These are phyloP conservation scores for Phaetusa simplex DNA, from an alignment of 2,113 vertebrate species.

Conservation along the genomic window DNA sequence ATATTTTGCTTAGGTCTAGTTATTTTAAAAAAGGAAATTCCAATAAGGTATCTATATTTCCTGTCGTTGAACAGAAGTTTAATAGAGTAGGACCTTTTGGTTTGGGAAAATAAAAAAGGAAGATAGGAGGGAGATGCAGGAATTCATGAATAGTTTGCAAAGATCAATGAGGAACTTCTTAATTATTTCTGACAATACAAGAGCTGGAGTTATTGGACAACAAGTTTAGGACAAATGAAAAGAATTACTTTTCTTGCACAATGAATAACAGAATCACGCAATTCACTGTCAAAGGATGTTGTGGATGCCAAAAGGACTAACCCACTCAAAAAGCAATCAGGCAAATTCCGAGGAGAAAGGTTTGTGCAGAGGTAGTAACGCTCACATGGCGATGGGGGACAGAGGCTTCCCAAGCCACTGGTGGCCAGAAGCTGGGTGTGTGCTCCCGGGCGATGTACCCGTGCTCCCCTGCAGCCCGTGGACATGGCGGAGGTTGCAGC, in stretches of 20 bases:
- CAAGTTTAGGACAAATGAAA: not conserved
- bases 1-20: not conserved
- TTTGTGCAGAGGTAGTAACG: not conserved
- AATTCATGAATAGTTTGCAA: not conserved
- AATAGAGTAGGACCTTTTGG: not conserved
- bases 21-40: not conserved
- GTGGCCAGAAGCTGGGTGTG: not conserved
- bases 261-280: not conserved
- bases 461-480: not conserved
- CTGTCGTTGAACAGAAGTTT: not conserved
- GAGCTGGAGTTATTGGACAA: not conserved
- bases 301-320: not conserved
- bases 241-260: not conserved
- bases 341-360: not conserved
- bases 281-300: not conserved
- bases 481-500: fast-evolving
- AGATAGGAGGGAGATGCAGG: not conserved
- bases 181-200: not conserved
- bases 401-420: not conserved
- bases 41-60: not conserved
- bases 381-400: fast-evolving
- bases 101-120: not conserved
- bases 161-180: not conserved
- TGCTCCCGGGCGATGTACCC: fast-evolving
- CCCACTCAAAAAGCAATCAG: not conserved